phyloP scores from a whole-genome alignment of 2,113 vertebrate species.

The Silurus glanis region DNA sequence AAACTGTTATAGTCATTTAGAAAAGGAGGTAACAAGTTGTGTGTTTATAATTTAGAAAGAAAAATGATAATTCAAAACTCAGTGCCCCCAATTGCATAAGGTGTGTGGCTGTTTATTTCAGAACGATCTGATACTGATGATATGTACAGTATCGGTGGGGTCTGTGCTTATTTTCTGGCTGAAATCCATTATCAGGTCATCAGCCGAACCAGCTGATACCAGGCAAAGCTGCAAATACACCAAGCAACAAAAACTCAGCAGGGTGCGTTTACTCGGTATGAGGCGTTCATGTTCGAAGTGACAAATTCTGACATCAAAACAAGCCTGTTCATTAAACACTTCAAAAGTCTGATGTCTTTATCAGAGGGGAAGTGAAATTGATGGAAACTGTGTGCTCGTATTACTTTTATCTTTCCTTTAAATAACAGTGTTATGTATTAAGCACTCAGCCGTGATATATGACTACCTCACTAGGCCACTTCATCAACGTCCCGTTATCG shows the following conservation, averaged over 20 bases:
- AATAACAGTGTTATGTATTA: conserved; percentile 27
- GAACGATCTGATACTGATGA: background rate
- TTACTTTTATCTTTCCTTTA: conserved; percentile 14
- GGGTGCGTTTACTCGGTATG: background rate
- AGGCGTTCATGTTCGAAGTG: background rate
- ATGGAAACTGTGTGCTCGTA: conserved; percentile 1
- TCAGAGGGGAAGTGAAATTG: conserved; percentile 22
- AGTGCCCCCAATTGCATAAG: conserved; percentile 36
- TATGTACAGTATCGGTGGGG: background rate
- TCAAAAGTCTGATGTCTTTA: conserved; percentile 15
- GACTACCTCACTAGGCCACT: conserved; percentile 9
- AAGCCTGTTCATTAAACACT: background rate
- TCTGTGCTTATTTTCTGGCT: conserved; percentile 30
- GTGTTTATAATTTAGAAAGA: background rate
- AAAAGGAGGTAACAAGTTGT: background rate
- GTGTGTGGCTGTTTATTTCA: conserved; percentile 39
- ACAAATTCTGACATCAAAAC: background rate
- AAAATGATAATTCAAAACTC: conserved; percentile 52
- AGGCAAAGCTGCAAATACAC: conserved; percentile 3
- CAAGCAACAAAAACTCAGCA: background rate
- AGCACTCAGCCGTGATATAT: conserved; percentile 22
- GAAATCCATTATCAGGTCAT: conserved; percentile 38
- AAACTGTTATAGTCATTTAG: conserved; percentile 38
- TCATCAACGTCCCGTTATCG: conserved; percentile 35
- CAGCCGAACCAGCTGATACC: conserved; percentile 31